These are phyloP conservation scores for Lerista edwardsae DNA, from an alignment of 2,797 vertebrate genomes.

Conservation along the genomic window DNA sequence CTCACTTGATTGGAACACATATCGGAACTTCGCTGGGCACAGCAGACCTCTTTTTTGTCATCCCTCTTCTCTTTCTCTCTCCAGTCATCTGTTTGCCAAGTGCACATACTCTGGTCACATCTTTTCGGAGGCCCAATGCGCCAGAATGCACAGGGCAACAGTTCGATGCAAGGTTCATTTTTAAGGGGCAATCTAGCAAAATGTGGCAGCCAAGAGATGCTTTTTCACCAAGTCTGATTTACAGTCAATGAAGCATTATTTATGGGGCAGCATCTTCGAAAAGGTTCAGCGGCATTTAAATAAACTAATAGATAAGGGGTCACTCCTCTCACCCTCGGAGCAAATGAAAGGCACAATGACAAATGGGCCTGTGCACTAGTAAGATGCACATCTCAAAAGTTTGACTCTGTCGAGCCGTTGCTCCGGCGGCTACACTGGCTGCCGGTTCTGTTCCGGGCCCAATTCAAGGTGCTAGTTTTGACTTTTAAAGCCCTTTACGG, in stretches of 20 bases:
- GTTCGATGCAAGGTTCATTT: slow-evolving; percentile 37
- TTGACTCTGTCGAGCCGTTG: too few relatives aligned
- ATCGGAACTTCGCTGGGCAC: not conserved
- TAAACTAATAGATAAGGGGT: slow-evolving; percentile 46
- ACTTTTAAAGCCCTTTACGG: too few relatives aligned
- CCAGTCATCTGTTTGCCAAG: not conserved
- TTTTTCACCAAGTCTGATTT: slow-evolving; percentile 46
- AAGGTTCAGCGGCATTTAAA: slow-evolving; percentile 58
- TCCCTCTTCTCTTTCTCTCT: not conserved
- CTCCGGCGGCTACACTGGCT: too few relatives aligned
- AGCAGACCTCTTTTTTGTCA: not conserved
- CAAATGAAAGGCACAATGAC: slow-evolving; percentile 42
- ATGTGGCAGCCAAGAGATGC: not conserved
- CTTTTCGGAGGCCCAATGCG: slow-evolving; percentile 29
- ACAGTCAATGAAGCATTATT: slow-evolving; percentile 34
- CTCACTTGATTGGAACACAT: not conserved
- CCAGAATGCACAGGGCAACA: slow-evolving; percentile 23
- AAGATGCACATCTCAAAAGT: too few relatives aligned
- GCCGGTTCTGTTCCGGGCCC: too few relatives aligned
- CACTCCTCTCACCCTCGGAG: slow-evolving; percentile 42
- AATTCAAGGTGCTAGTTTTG: too few relatives aligned
- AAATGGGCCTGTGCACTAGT: slow-evolving; percentile 43
- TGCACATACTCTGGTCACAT: not conserved
- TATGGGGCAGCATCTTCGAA: slow-evolving; percentile 33
- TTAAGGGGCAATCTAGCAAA: slow-evolving; percentile 34